Evolutionary conservation across 2,113 vertebrate genomes (phyloP).

Genomic region (Oncorhynchus nerka): DNA sequence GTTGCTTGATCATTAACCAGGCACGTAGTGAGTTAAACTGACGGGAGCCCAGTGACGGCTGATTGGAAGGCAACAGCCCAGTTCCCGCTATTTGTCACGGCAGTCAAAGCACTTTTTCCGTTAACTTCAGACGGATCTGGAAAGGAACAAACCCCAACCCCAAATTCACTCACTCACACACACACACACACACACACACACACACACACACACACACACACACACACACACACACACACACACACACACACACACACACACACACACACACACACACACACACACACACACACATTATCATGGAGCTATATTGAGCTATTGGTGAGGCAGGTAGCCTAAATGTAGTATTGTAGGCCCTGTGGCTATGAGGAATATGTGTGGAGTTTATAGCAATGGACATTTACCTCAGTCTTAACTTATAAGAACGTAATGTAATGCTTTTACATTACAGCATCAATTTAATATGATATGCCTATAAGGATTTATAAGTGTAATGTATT

Average conservation of each 20-base stretch:
- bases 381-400: no score
- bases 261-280: neutral
- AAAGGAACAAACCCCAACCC: slow-evolving; percentile 35
- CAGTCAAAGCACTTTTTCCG: slow-evolving; percentile 49
- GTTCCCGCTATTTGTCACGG: slow-evolving; percentile 74
- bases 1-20: slow-evolving; percentile 77
- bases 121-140: slow-evolving; percentile 57
- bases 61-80: slow-evolving; percentile 76
- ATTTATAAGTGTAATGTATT: no score
- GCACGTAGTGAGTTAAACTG: slow-evolving; percentile 77
- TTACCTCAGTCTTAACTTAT: no score
- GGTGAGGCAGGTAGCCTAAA: neutral
- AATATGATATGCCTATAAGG: no score
- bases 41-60: slow-evolving; percentile 71
- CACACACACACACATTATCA: neutral
- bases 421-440: no score
- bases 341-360: no score
- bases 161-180: slow-evolving; percentile 2
- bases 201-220: neutral
- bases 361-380: no score
- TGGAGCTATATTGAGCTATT: neutral
- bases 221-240: no score
- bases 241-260: no score
- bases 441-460: no score
- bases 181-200: neutral